A percentile compares a stretch with the other conserved stretches of the same genome.
These are phyloP conservation scores for Lepidochrysops patricia DNA, from an alignment of 2,888 invertebrate species.

Conservation along the genomic window DNA sequence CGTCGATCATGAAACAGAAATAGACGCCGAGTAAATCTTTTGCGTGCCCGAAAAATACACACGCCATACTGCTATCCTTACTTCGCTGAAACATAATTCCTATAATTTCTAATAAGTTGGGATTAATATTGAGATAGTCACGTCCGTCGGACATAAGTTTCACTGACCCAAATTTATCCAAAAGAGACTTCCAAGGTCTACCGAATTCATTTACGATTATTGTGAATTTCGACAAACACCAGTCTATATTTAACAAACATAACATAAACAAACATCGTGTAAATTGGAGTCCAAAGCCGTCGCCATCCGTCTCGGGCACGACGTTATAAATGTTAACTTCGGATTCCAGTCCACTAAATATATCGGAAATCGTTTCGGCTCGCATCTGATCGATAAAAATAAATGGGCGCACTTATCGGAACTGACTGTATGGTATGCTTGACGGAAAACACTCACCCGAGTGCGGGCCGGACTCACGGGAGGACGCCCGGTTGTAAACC, in stretches of 20 bases:
- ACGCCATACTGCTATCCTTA: not conserved
- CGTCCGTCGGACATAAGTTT: conserved; percentile 59
- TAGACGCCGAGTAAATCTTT: conserved; percentile 25
- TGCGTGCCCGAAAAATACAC: conserved; percentile 24
- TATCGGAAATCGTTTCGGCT: conserved; percentile 38
- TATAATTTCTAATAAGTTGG: not conserved
- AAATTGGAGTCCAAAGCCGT: conserved; percentile 42
- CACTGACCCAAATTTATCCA: conserved; percentile 69
- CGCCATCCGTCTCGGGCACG: conserved; percentile 49
- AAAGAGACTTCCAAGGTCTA: conserved; percentile 65
- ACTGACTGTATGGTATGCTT: conserved; percentile 26
- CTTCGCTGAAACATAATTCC: not conserved
- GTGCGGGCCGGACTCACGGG: conserved; percentile 69
- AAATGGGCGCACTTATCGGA: conserved; percentile 44
- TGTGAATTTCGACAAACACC: conserved; percentile 55
- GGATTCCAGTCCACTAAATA: conserved; percentile 46
- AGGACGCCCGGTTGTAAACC: conserved; percentile 75
- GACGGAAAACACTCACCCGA: conserved; percentile 50
- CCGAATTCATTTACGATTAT: conserved; percentile 66
- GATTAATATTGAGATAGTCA: conserved; percentile 13
- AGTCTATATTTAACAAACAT: conserved; percentile 64
- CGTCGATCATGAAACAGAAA: conserved; percentile 23
- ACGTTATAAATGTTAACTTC: conserved; percentile 39
- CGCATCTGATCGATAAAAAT: conserved; percentile 47
- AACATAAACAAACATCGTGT: conserved; percentile 68